phyloP scores from a whole-genome alignment of 2,888 invertebrate genomes.

The Sycophila texana region DNA sequence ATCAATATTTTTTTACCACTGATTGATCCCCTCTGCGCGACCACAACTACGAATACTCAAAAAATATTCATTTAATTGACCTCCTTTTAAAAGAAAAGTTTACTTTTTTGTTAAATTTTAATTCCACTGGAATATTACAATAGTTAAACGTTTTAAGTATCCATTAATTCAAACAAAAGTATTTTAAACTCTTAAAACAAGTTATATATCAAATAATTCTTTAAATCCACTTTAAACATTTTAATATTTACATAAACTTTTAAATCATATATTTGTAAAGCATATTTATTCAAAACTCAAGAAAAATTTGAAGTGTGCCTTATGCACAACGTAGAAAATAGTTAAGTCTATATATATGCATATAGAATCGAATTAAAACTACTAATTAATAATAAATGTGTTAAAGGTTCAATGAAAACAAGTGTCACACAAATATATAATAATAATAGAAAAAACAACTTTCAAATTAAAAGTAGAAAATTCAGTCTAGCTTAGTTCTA shows the following conservation, averaged over 20 bases:
- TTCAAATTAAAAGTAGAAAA: slow-evolving; percentile 15
- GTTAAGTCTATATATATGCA: background rate
- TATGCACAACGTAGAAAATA: background rate
- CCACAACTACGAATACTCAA: background rate
- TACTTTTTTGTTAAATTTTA: no score
- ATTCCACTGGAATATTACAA: background rate
- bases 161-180: background rate
- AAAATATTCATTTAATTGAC: background rate
- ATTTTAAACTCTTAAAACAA: no score
- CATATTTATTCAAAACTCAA: background rate
- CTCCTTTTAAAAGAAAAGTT: no score
- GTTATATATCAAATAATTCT: no score
- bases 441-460: background rate
- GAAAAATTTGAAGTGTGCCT: background rate
- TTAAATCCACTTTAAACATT: slow-evolving; percentile 17
- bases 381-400: slow-evolving; percentile 21
- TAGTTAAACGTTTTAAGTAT: background rate
- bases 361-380: background rate
- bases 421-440: slow-evolving; percentile 29
- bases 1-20: background rate
- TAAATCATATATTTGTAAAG: slow-evolving; percentile 9
- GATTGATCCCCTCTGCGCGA: no score
- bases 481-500: slow-evolving; percentile 18
- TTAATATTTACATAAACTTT: slow-evolving; percentile 31
- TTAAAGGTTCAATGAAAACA: slow-evolving; percentile 19